Evolutionary conservation across 2,797 vertebrate species (phyloP).

Genomic region (Caiman crocodilus): DNA sequence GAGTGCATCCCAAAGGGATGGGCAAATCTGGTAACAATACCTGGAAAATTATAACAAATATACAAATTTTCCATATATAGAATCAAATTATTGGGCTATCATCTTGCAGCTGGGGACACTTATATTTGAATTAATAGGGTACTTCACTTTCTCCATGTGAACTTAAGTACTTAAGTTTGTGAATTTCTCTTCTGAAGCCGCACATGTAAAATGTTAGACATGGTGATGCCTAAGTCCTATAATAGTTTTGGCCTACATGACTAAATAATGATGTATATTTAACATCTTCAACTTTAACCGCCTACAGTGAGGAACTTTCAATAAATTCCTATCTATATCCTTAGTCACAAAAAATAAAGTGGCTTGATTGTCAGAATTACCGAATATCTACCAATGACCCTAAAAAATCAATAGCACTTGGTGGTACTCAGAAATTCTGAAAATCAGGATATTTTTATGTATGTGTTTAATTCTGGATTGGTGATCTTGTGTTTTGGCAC

Average conservation of each 20-base stretch:
- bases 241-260: not conserved
- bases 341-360: not conserved
- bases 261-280: not conserved
- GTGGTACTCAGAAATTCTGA: not conserved
- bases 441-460: not conserved
- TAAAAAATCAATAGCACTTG: not conserved
- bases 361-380: not conserved
- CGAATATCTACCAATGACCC: not conserved
- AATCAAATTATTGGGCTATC: too few species aligned
- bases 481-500: not conserved
- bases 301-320: slow-evolving; percentile 4
- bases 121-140: too few species aligned
- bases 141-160: too few species aligned
- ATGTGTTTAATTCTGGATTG: not conserved
- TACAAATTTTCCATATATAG: too few species aligned
- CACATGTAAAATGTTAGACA: too few species aligned
- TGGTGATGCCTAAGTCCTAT: too few species aligned
- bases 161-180: too few species aligned
- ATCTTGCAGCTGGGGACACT: too few species aligned
- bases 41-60: too few species aligned
- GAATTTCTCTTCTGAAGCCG: too few species aligned
- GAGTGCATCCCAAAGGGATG: too few species aligned
- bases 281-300: not conserved
- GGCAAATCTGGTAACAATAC: too few species aligned
- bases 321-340: slow-evolving; percentile 18